These are phyloP conservation scores for Okamejei kenojei DNA, from an alignment of 2,797 vertebrate genomes.

Conservation along the genomic window DNA sequence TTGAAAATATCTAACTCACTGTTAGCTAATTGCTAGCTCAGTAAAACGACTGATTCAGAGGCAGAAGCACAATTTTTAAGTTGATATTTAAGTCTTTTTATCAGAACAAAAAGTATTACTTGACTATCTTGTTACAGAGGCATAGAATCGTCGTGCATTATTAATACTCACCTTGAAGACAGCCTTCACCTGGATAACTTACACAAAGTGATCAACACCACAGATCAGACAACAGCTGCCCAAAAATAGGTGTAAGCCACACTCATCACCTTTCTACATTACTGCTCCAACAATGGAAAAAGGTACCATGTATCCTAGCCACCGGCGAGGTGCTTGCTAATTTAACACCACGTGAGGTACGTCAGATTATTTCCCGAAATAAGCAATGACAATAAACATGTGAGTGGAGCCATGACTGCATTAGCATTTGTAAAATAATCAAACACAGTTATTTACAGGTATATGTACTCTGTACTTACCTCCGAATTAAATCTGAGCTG, in stretches of 20 bases:
- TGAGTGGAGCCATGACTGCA: not conserved
- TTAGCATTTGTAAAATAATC: not conserved
- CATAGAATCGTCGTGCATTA: conserved; percentile 6
- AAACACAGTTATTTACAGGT: not conserved
- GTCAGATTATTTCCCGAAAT: not conserved
- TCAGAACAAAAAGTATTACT: not conserved
- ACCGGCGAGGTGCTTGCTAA: not conserved
- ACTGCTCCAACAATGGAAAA: not conserved
- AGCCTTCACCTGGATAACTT: conserved; percentile 17
- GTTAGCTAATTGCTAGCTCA: not conserved
- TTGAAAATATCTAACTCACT: not conserved
- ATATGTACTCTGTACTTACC: conserved; percentile 63
- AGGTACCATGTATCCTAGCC: not conserved
- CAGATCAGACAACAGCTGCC: conserved; percentile 17
- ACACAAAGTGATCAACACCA: conserved; percentile 25
- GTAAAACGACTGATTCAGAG: not conserved
- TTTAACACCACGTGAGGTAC: not conserved
- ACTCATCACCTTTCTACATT: conserved; percentile 4
- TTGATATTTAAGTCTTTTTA: conserved; percentile 1
- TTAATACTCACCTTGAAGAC: conserved; percentile 29
- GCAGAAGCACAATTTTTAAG: not conserved
- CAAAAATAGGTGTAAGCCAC: not conserved
- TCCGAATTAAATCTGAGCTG: conserved; percentile 95
- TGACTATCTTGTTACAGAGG: not conserved
- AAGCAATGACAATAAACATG: not conserved